A percentile compares a stretch with the other conserved stretches of the same genome.
These are phyloP conservation scores for Crocidura indochinensis DNA, from an alignment of 2,797 vertebrate genomes.

Conservation along the genomic window DNA sequence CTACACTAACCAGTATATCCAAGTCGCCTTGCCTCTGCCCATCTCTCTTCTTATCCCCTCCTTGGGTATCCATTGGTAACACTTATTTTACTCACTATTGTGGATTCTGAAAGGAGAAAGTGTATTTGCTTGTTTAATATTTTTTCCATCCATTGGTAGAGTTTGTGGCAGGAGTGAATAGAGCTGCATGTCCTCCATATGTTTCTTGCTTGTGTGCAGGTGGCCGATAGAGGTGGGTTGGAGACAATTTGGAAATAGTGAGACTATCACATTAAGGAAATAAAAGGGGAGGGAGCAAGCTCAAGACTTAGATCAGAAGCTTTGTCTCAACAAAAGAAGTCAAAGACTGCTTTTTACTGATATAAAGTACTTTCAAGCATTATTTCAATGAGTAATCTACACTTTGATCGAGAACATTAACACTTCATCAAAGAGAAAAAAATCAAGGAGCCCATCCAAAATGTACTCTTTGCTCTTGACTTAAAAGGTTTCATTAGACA, in stretches of 20 bases:
- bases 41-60: too few relatives aligned
- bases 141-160: constrained; percentile 14
- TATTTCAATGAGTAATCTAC: background rate
- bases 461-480: background rate
- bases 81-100: constrained; percentile 9
- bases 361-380: background rate
- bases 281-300: background rate
- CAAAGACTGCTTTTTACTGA: background rate
- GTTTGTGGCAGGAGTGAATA: background rate
- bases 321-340: background rate
- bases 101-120: constrained; percentile 28
- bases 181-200: background rate
- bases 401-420: background rate
- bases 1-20: too few relatives aligned
- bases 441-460: background rate
- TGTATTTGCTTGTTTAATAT: constrained; percentile 22
- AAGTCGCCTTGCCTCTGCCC: too few relatives aligned
- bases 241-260: background rate
- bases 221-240: background rate
- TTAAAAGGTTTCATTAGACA: background rate
- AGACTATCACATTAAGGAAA: background rate
- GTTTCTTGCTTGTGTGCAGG: background rate
- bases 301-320: constrained; percentile 22
- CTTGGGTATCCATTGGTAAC: background rate
- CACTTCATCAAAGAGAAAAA: constrained; percentile 30